These are phyloP conservation scores for Lochmaea crataegi DNA, from an alignment of 2,888 invertebrate species.

Conservation along the genomic window DNA sequence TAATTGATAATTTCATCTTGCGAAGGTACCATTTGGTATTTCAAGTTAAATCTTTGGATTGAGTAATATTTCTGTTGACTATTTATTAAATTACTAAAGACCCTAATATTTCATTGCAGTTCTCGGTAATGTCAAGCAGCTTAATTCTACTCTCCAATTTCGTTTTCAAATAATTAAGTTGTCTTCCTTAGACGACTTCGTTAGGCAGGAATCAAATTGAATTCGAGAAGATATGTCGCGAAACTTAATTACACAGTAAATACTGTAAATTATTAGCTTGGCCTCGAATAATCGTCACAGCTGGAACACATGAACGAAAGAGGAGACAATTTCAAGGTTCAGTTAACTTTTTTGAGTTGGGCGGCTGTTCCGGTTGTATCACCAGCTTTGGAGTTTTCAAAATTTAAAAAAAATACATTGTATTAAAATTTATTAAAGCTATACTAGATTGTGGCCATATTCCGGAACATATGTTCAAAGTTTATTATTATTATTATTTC, in stretches of 20 bases:
- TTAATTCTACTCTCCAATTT: conserved; percentile 58
- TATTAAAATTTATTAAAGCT: no score
- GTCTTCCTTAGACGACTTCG: conserved; percentile 54
- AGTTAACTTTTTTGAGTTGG: neutral
- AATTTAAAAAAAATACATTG: no score
- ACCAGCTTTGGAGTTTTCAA: no score
- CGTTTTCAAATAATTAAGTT: conserved; percentile 61
- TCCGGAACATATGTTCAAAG: no score
- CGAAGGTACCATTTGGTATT: no score
- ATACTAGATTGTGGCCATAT: no score
- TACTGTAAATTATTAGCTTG: conserved; percentile 39
- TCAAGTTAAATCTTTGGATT: neutral
- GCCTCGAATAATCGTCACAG: conserved; percentile 2
- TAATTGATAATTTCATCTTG: no score
- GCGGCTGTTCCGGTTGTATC: neutral
- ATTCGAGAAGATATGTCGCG: conserved; percentile 44
- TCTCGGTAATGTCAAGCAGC: conserved; percentile 60
- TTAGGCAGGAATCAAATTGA: conserved; percentile 49
- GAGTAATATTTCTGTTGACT: conserved; percentile 56
- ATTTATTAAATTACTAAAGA: conserved; percentile 56
- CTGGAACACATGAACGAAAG: neutral
- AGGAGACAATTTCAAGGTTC: conserved; percentile 1
- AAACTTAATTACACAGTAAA: conserved; percentile 34
- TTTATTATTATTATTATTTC: no score
- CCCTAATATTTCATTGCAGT: conserved; percentile 59